These are phyloP conservation scores for Drosophila peninsularis DNA, from an alignment of 2,888 invertebrate species.

Conservation along the genomic window DNA sequence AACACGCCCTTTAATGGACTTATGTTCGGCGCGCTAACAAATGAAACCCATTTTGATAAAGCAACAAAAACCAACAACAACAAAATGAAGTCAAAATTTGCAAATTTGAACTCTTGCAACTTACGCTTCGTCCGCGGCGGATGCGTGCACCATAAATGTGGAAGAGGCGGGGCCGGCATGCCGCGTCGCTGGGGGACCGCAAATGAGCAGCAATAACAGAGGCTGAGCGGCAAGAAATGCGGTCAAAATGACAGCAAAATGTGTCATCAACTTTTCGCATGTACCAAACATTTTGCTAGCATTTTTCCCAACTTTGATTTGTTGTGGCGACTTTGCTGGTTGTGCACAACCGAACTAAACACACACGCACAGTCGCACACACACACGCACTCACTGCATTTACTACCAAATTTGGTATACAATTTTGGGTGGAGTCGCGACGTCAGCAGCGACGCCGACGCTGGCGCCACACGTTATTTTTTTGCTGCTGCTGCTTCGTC, in stretches of 20 bases:
- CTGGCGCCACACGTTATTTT: conserved; percentile 49
- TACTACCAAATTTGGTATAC: conserved; percentile 64
- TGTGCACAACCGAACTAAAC: conserved; percentile 18
- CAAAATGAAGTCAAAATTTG: not conserved
- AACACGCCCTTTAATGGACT: conserved; percentile 69
- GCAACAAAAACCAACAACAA: no score
- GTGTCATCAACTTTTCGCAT: conserved; percentile 85
- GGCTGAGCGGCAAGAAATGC: conserved; percentile 82
- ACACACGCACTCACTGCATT: conserved; percentile 14
- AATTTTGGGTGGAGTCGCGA: conserved; percentile 78
- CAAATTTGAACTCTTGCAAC: conserved; percentile 41
- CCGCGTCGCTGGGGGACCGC: conserved; percentile 67
- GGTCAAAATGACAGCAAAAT: conserved; percentile 83
- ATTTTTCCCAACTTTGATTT: conserved; percentile 80
- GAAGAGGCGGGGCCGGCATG: conserved; percentile 60
- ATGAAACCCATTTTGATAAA: conserved; percentile 2
- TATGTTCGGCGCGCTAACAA: conserved; percentile 39
- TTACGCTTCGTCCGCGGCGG: conserved; percentile 84
- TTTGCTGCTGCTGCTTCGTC: not conserved
- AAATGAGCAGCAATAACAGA: conserved; percentile 79
- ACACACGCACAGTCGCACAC: conserved; percentile 17
- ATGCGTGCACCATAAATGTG: conserved; percentile 74
- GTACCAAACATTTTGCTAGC: conserved; percentile 84
- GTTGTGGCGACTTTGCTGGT: conserved; percentile 26
- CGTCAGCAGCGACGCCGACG: conserved; percentile 61